Evolutionary conservation across 1,140 invertebrate species (phyloP), one percentile per base, ranked within the genome.

Genomic region (Mamestra configurata): DNA sequence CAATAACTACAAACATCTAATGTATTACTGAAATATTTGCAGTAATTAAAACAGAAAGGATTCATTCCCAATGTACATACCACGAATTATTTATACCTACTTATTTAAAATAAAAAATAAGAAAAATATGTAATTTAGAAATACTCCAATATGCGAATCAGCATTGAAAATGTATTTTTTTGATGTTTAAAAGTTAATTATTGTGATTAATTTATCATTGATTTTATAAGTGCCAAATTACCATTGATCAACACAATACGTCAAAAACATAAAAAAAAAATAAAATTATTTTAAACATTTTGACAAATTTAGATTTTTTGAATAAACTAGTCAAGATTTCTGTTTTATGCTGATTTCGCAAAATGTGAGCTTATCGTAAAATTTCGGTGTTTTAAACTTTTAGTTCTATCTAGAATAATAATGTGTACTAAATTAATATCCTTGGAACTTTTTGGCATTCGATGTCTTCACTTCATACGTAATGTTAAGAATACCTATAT

Each of bases 41-140:
- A 57, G 40, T 43, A 49, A 75, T 64, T 55, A 37, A 55, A 57
- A 75, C 77, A 55, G 13, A 20, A 77, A 79, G 80, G 91, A 90
- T 92, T 93, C 91, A 91, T 93, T 93, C 89, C 86, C 91, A 88
- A 40, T 93, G 91, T 93, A 93, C 6, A 93, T 93, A 93, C 89
- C 90, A 93, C 87, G 78, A 86, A 80, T 87, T 85, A 84, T 89
- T 86, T 89, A 88, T 89, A 86, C 79, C 82, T 84, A 82, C 79
- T 83, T 84, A 82, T 81, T 68, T 64, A 66, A 79, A 75, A 66
- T 57, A 22, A 73, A 49, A 72, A 57, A 57, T 37, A 61, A 61
- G 15, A 24, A 46, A 61, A 53, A 73, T 22, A 40, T 57, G 27
- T 40, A 22, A 64, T 40, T 61, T 20, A 68, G 40, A 40, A n/a